A percentile compares a stretch with the other conserved stretches of the same genome.
phyloP scores from a whole-genome alignment of 2,113 vertebrate species.

The Callipepla squamata region DNA sequence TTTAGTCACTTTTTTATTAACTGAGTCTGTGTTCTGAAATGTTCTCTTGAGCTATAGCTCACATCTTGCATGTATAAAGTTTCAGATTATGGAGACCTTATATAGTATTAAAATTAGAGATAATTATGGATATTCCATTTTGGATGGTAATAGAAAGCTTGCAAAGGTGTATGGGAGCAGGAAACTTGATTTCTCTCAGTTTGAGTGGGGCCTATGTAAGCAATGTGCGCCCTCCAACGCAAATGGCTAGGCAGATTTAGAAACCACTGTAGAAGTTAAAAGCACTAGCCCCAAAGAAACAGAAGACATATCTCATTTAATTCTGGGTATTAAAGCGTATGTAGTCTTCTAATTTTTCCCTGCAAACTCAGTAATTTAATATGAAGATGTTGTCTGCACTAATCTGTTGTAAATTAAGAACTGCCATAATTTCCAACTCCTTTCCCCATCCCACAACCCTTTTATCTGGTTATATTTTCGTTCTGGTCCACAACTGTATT shows the following conservation, averaged over 20 bases:
- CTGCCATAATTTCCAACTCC: background rate
- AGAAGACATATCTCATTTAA: background rate
- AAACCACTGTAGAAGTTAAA: background rate
- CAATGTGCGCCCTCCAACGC: background rate
- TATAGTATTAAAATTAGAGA: background rate
- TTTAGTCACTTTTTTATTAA: background rate
- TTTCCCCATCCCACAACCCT: background rate
- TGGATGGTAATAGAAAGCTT: background rate
- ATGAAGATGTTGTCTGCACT: background rate
- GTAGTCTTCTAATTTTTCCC: background rate
- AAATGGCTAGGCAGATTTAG: background rate
- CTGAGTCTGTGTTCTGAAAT: background rate
- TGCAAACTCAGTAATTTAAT: background rate
- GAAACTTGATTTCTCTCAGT: background rate
- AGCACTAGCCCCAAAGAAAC: background rate
- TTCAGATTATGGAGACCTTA: background rate
- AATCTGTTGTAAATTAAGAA: background rate
- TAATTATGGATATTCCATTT: background rate
- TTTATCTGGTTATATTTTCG: background rate
- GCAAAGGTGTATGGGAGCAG: background rate
- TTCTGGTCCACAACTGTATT: background rate
- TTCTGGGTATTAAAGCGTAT: background rate
- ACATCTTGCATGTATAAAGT: background rate
- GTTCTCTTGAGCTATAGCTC: background rate
- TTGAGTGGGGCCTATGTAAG: background rate